phyloP scores from a whole-genome alignment of 1,140 invertebrate species.

The Heliconius eleuchia region DNA sequence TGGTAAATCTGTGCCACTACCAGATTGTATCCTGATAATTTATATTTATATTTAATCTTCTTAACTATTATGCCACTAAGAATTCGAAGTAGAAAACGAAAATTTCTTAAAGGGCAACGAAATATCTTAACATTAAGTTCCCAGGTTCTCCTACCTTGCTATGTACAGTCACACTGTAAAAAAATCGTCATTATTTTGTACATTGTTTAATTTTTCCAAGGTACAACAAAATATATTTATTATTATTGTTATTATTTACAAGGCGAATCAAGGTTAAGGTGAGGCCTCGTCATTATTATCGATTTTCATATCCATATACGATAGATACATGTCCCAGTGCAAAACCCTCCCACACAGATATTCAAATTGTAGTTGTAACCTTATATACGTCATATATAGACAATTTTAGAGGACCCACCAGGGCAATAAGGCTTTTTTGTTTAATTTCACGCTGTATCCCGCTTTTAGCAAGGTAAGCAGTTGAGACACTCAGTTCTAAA shows the following conservation, averaged over 20 bases:
- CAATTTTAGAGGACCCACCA: too few species aligned
- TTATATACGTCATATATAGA: background rate
- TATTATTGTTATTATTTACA: background rate
- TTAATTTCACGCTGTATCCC: background rate
- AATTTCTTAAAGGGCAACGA: too few species aligned
- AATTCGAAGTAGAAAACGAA: too few species aligned
- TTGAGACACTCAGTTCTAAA: background rate
- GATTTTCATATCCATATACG: background rate
- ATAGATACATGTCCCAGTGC: background rate
- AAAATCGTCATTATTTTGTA: background rate
- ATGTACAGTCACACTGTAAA: too few species aligned
- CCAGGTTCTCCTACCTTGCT: too few species aligned
- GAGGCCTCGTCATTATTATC: background rate
- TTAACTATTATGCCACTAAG: too few species aligned
- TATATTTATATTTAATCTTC: too few species aligned
- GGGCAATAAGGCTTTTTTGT: background rate
- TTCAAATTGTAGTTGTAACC: background rate
- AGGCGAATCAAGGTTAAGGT: background rate
- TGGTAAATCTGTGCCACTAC: background rate
- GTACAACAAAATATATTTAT: too few species aligned
- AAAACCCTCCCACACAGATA: background rate
- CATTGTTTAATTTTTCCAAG: too few species aligned
- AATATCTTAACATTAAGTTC: too few species aligned
- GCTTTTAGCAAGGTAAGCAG: background rate
- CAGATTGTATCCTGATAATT: too few species aligned